Evolutionary conservation across 2,888 invertebrate species (phyloP).

Genomic region (Pardosa pseudoannulata): DNA sequence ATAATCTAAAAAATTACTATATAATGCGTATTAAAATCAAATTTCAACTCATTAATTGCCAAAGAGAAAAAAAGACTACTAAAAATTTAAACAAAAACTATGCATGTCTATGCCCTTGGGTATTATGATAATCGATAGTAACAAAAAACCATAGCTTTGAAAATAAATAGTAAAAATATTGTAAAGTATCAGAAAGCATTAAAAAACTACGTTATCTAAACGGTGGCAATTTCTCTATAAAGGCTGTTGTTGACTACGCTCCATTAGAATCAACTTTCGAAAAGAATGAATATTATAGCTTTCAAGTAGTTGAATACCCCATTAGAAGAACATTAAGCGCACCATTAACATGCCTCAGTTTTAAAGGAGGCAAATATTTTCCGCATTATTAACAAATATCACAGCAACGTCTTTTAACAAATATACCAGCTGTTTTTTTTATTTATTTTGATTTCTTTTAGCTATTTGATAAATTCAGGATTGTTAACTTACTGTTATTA

Average conservation of each 20-base stretch:
- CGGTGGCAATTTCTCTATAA: not conserved
- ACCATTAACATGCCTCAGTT: not conserved
- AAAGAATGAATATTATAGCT: not conserved
- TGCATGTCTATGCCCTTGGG: not conserved
- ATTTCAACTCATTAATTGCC: too few species aligned
- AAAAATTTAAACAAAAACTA: not conserved
- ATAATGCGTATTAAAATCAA: too few species aligned
- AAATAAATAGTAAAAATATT: not conserved
- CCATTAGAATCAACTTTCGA: not conserved
- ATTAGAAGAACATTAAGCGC: not conserved
- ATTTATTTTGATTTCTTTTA: too few species aligned
- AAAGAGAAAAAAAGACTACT: too few species aligned
- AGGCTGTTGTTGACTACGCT: not conserved
- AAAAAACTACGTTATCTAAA: not conserved
- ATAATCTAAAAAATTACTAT: too few species aligned
- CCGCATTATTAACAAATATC: not conserved
- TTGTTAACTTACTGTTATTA: too few species aligned
- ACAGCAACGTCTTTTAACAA: too few species aligned
- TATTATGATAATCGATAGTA: not conserved
- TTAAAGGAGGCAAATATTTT: not conserved
- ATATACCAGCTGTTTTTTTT: too few species aligned
- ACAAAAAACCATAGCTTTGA: not conserved
- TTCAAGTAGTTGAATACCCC: not conserved
- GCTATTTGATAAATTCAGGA: too few species aligned
- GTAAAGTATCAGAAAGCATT: not conserved